Conservation (phyloP, 2,888 invertebrate genomes). For the Clostera curtula region DNA sequence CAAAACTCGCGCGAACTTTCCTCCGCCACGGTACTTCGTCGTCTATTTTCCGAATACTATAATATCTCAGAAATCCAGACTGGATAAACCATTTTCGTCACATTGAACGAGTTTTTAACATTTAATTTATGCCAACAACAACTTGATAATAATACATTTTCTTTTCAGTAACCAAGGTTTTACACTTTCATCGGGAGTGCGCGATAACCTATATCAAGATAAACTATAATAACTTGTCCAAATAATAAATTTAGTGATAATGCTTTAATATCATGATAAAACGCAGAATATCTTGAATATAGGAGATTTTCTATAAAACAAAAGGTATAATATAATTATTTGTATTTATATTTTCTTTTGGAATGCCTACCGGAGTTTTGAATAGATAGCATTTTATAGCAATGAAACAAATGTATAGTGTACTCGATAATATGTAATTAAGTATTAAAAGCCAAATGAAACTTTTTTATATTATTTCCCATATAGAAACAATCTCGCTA, state of each 20-base stretch:
- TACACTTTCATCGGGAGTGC: slow-evolving; percentile 32
- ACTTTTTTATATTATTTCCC: slow-evolving; percentile 40
- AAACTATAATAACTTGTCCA: slow-evolving; percentile 67
- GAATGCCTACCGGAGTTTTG: slow-evolving; percentile 72
- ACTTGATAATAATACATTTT: too few relatives aligned
- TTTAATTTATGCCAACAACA: too few relatives aligned
- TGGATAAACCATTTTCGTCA: too few relatives aligned
- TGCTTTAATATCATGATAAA: slow-evolving; percentile 75
- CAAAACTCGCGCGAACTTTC: too few relatives aligned
- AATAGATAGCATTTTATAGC: slow-evolving; percentile 75
- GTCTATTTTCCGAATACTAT: background rate
- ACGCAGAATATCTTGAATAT: slow-evolving; percentile 68
- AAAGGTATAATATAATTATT: slow-evolving; percentile 59
- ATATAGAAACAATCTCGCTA: slow-evolving; percentile 14
- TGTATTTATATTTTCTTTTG: slow-evolving; percentile 65
- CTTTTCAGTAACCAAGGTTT: slow-evolving; percentile 62
- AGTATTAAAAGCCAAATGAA: slow-evolving; percentile 74
- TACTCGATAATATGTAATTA: slow-evolving; percentile 73
- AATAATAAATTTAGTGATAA: slow-evolving; percentile 72
- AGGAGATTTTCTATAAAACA: slow-evolving; percentile 72
- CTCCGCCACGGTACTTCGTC: too few relatives aligned
- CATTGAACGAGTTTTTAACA: too few relatives aligned
- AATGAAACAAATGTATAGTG: slow-evolving; percentile 74
- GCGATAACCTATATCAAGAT: slow-evolving; percentile 53
- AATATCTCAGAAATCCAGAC: too few relatives aligned